Conservation (phyloP, 92 coral and sea anemone species). For the Virgularia gustaviana region DNA sequence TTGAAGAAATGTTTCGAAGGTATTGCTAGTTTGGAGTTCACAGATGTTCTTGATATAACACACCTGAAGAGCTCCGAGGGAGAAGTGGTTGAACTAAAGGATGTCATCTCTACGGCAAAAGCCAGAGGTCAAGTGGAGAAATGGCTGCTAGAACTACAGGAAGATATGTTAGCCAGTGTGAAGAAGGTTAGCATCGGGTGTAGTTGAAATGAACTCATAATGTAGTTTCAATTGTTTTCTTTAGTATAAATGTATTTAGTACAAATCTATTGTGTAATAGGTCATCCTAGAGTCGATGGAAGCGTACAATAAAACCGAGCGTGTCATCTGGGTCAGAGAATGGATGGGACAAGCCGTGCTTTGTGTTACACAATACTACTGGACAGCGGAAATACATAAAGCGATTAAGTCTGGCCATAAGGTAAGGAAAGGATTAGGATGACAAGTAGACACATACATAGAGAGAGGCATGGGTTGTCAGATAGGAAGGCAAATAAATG, state of each 20-base stretch:
- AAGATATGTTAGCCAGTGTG: slow-evolving; percentile 90
- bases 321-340: slow-evolving; percentile 86
- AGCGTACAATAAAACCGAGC: slow-evolving; percentile 69
- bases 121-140: slow-evolving; percentile 99
- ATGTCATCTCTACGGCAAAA: slow-evolving; percentile 82
- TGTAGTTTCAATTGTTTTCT: neutral
- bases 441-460: neutral
- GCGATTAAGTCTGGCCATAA: slow-evolving; percentile 79
- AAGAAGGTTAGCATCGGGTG: slow-evolving; percentile 76
- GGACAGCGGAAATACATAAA: slow-evolving; percentile 92
- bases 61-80: slow-evolving; percentile 96
- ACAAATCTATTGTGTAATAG: slow-evolving; percentile 38
- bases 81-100: slow-evolving; percentile 77
- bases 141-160: slow-evolving; percentile 91
- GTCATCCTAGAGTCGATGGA: slow-evolving; percentile 85
- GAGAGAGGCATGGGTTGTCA: neutral
- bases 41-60: slow-evolving; percentile 84
- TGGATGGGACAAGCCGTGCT: slow-evolving; percentile 99
- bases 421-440: slow-evolving; percentile 33
- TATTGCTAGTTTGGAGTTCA: slow-evolving; percentile 83
- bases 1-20: slow-evolving; percentile 98
- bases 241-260: neutral
- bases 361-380: slow-evolving; percentile 83
- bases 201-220: too few relatives aligned
- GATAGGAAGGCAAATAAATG: neutral